Conservation (phyloP, 2,113 vertebrate genomes). For the Oenanthe melanoleuca region DNA sequence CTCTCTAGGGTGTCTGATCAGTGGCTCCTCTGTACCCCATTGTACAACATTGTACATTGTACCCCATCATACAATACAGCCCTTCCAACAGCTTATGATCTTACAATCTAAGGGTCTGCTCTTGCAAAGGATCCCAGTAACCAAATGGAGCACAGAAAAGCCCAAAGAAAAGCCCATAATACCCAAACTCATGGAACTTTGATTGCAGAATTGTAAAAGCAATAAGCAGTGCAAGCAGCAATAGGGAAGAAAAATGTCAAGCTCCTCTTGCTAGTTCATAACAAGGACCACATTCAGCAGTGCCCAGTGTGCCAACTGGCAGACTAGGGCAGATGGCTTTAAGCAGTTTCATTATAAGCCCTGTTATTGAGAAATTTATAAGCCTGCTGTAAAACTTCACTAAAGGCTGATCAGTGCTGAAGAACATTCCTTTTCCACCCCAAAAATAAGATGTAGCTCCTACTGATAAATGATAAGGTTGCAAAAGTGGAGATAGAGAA, state of each 20-base stretch:
- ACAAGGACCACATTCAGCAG: neutral
- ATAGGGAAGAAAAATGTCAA: neutral
- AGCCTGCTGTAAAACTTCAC: conserved; percentile 33
- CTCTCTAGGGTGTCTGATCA: neutral
- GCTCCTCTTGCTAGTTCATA: neutral
- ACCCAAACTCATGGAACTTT: neutral
- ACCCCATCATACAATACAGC: neutral
- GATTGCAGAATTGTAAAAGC: neutral
- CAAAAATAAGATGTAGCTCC: neutral
- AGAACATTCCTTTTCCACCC: conserved; percentile 47
- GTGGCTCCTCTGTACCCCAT: neutral
- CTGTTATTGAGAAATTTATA: conserved; percentile 38
- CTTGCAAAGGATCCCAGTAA: neutral
- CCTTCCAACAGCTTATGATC: neutral
- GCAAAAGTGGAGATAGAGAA: neutral
- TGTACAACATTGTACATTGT: neutral
- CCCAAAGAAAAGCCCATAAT: neutral
- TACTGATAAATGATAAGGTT: conserved; percentile 5
- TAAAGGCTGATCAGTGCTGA: conserved; percentile 16
- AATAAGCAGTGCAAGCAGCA: neutral
- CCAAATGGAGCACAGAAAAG: neutral
- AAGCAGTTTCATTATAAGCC: conserved; percentile 47
- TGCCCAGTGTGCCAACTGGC: neutral
- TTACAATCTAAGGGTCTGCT: neutral
- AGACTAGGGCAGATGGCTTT: neutral